Evolutionary conservation across 2,888 invertebrate genomes (phyloP), one percentile per base, ranked within the genome.

Genomic region (Microdon myrmicae): DNA sequence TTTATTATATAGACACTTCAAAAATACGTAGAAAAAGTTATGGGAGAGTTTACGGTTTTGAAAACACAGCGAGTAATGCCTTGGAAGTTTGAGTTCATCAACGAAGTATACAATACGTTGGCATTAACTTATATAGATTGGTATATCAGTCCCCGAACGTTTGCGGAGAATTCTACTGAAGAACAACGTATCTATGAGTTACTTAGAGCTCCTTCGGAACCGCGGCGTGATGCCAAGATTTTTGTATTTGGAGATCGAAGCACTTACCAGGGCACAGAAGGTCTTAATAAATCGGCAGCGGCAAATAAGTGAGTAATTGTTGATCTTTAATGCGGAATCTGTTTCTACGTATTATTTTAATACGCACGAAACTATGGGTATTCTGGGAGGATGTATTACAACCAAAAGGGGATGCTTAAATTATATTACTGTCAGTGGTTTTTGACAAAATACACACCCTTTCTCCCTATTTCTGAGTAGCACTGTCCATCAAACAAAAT

Each of bases 11-110:
- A 77, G 78, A 73, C 74, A 68, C 68, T 77, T 1, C 60, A 71
- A 0, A 56, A 60, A 4, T 76, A 70, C 38, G 68, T 78, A 3
- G 78, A 77, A 51, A 70, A 72, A 16, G 70, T 74, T 2, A 74
- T 76, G 74, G 74, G 77, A 3, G 71, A 76, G 34, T 79, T 76
- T 66, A 72, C 76, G 0, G 71, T 74, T 3, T 60, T 73, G 4
- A 79, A 79, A 60, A 78, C 78, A 0, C 51, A 71, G 22, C 76
- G 78, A 9, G 70, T 78, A 2, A 76, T 79, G 75, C 78, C 79
- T 5, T 75, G 79, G 73, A 79, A 75, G 64, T 78, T 77, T 67
- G 75, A 78, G 67, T 79, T 77, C 47, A 71, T 74, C 13, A 76
- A 76, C 64, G 79, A 79, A 67, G 74, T 79, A 14, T 78, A 75